Base-by-base conservation (phyloP, 1,140 invertebrate species). In the Heliothis subflexa region DNA sequence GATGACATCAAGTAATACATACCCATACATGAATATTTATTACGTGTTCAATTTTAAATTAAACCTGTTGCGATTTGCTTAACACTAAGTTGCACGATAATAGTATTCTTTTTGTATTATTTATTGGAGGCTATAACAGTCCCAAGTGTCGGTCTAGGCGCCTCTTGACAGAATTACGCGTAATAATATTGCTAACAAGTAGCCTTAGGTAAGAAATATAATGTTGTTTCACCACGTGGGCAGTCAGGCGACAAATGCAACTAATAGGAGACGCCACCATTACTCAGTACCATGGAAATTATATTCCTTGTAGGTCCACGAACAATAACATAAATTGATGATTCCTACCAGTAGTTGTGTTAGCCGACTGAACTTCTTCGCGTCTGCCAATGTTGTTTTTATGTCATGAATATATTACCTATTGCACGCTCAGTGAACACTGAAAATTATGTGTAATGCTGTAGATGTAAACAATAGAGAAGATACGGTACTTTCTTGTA, bases 111-210 rank as follows among this genome's bases (percentile, higher is more conserved):
- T 66, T 47, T 21, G 16, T 47, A 16, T 66, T 66, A 47, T 66
- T 70, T 70, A 70, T 52, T 52, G 7, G 1, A 5, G 47, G 13
- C 18, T 70, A 52, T 11, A 70, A 25, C n/a, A 50, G 61, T 14
- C 33, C 14, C 11, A 50, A 50, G 28, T 71, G 68, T 71, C 21
- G 10, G 18, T 2, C 12, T 10, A 61, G 54, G 40, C 33, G 54
- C 54, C 55, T 57, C 12, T 18, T 64, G 74, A 52, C 49, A 64
- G 74, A 76, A 76, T 52, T 66, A 54, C 14, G 5, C 21, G 57
- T 49, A 76, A 64, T 76, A 76, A 54, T 7, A 61, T 49, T 47
- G 50, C 49, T 76, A 52, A 50, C 45, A 59, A 78, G 66, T 61
- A n/a, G 64, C 45, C 28, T 25, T 10, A 11, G 14, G n/a, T 18